Percentiles rank a stretch among this genome's conserved stretches.
Conservation (phyloP, 2,797 vertebrate genomes). For the Delichon dasypus region DNA sequence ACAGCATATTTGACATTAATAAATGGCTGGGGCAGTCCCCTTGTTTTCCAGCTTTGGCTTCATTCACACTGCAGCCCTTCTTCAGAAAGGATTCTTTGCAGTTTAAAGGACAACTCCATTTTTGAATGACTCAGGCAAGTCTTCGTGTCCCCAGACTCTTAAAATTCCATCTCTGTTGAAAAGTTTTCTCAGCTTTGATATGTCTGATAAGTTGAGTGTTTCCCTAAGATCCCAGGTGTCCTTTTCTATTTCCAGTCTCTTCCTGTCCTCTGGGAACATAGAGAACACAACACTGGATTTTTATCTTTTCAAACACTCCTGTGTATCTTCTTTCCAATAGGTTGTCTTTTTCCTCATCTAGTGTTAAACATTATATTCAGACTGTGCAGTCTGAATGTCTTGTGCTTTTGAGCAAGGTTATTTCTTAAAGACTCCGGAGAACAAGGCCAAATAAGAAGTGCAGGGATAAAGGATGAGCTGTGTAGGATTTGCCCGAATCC, state of each 20-base stretch:
- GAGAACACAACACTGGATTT: background rate
- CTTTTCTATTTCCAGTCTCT: conserved; percentile 8
- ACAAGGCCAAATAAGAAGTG: background rate
- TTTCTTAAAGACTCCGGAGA: background rate
- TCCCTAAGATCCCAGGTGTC: background rate
- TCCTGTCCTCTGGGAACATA: background rate
- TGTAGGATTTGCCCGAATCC: background rate
- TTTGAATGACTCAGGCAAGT: background rate
- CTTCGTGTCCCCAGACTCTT: background rate
- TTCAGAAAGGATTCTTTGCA: conserved; percentile 58
- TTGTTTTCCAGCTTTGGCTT: conserved; percentile 67
- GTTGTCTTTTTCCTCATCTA: background rate
- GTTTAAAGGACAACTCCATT: conserved; percentile 49
- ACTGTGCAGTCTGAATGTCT: background rate
- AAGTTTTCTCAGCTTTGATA: conserved; percentile 11
- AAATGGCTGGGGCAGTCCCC: conserved; percentile 67
- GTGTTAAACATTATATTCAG: background rate
- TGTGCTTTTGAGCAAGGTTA: background rate
- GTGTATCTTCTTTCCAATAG: background rate
- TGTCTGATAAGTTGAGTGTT: background rate
- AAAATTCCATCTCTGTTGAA: conserved; percentile 1
- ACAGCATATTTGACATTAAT: conserved; percentile 74
- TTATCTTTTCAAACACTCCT: background rate
- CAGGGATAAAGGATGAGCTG: background rate
- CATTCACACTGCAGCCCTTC: conserved; percentile 71